phyloP scores from a whole-genome alignment of 2,113 vertebrate species.

The Macroglossus sobrinus region DNA sequence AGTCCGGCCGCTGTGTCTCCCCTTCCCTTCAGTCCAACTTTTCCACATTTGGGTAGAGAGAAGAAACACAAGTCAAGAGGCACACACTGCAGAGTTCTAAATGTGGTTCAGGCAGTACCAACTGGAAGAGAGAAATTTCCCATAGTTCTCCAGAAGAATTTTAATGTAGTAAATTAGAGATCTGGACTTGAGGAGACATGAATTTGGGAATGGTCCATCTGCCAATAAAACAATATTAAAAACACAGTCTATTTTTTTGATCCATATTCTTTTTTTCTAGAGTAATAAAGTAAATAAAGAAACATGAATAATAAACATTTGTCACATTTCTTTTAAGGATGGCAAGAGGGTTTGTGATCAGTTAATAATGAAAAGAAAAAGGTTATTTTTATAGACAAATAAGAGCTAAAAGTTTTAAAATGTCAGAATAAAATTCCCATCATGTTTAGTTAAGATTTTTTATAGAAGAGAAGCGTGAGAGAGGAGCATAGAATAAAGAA shows the following conservation, averaged over 20 bases:
- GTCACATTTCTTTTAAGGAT: background rate
- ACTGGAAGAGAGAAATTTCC: background rate
- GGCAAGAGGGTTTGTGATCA: background rate
- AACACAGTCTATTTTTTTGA: background rate
- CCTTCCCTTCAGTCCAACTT: background rate
- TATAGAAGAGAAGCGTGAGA: background rate
- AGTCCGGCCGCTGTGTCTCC: background rate
- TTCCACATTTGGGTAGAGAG: background rate
- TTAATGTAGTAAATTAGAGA: background rate
- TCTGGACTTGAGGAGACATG: background rate
- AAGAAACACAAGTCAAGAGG: background rate
- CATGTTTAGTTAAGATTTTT: background rate
- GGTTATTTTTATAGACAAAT: background rate
- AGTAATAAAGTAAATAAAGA: background rate
- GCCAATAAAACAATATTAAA: background rate
- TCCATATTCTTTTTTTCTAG: background rate
- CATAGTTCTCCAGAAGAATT: background rate
- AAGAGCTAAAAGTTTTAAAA: background rate
- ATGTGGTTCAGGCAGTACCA: background rate
- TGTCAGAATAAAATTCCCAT: background rate
- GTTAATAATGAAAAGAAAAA: background rate
- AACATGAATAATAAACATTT: background rate
- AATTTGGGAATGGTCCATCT: background rate
- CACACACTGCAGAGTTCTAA: background rate
- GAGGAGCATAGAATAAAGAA: background rate